A percentile compares a stretch with the other conserved stretches of the same genome.
These are phyloP conservation scores for Monodelphis domestica DNA, from an alignment of 2,797 vertebrate genomes.

Conservation along the genomic window DNA sequence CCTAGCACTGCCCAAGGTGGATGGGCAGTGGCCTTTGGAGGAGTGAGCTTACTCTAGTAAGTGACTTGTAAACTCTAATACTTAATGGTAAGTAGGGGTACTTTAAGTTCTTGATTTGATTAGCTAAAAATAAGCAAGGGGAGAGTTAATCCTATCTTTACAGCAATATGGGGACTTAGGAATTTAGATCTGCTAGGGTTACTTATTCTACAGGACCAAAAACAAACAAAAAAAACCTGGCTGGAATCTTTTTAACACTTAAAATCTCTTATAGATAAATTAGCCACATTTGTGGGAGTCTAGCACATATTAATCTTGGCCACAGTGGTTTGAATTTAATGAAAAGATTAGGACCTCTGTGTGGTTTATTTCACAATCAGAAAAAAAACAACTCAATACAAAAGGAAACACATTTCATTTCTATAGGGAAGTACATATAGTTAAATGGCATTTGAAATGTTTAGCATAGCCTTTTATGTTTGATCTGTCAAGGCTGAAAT, in stretches of 20 bases:
- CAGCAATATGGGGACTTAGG: neutral
- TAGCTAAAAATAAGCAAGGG: too few species aligned
- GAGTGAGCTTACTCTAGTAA: too few species aligned
- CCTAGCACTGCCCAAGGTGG: too few species aligned
- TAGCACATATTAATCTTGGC: neutral
- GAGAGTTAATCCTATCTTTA: too few species aligned
- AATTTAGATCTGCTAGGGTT: neutral
- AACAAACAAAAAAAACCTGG: neutral
- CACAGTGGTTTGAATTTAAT: neutral
- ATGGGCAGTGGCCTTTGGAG: too few species aligned
- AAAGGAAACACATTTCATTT: neutral
- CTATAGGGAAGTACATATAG: neutral
- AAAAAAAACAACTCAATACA: neutral
- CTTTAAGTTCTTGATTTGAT: too few species aligned
- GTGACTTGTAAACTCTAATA: too few species aligned
- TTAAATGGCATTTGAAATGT: slow-evolving; percentile 30
- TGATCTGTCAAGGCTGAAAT: slow-evolving; percentile 60
- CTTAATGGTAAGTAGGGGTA: too few species aligned
- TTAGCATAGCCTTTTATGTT: slow-evolving; percentile 28
- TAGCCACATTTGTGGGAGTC: neutral
- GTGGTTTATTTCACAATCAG: neutral
- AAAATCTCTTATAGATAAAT: neutral
- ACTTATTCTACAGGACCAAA: neutral
- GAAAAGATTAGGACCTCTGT: neutral
- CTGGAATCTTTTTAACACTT: neutral